Conservation (phyloP, 2,113 vertebrate species). For the Labeo catla region DNA sequence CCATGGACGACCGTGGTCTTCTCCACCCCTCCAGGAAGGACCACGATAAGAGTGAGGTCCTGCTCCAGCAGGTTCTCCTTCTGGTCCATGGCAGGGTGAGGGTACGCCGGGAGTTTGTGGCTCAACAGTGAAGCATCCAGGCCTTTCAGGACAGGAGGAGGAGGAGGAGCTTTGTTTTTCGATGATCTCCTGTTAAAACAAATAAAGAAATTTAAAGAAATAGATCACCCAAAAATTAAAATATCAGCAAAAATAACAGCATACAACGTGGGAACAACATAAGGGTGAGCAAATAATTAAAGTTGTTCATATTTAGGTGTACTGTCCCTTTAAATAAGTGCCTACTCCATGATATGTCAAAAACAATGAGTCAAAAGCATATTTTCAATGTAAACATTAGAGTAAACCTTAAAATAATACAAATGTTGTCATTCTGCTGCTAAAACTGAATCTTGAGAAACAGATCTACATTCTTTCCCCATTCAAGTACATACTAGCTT, state of each 20-base stretch:
- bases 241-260: no score
- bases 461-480: background rate
- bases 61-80: conserved; percentile 85
- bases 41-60: conserved; percentile 87
- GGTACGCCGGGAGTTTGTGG: conserved; percentile 72
- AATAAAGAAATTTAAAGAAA: no score
- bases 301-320: no score
- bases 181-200: conserved; percentile 81
- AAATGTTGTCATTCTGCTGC: background rate
- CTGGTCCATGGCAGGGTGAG: conserved; percentile 83
- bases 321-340: no score
- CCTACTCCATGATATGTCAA: no score
- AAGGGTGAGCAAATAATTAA: no score
- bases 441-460: background rate
- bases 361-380: no score
- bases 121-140: conserved; percentile 66
- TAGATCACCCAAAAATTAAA: no score
- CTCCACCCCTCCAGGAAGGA: conserved; percentile 89
- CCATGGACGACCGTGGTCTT: conserved; percentile 85
- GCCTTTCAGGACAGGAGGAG: conserved; percentile 78
- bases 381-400: background rate
- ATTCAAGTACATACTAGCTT: background rate
- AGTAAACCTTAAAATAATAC: background rate
- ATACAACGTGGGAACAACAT: no score
- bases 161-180: conserved; percentile 89